Evolutionary conservation across 1,140 invertebrate genomes (phyloP), one percentile per base, ranked within the genome.

Genomic region (Diuraphis noxia): DNA sequence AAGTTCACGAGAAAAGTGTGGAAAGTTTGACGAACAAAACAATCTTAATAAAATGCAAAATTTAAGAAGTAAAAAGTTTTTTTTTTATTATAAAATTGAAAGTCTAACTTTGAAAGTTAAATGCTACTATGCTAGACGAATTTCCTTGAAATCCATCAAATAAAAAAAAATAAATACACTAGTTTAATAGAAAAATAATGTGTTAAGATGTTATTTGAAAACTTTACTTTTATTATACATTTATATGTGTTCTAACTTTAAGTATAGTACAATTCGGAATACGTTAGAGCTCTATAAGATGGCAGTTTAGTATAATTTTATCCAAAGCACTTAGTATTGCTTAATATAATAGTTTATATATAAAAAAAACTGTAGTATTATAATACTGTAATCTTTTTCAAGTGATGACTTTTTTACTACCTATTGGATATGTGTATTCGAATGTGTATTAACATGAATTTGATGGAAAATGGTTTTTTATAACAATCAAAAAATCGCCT

Each of bases 1-100:
- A 85, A 85, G 30, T 85, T 85, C 41, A 43, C 82, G 41, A 43
- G 30, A 43, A 85, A 85, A 85, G 40, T 43, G 23, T 41, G 41
- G 41, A 85, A 85, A 85, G 82, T 85, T 72, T 85, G 82, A 46
- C 82, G 40, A 43, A 85, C 82, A 85, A 85, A 85, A 43, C 82
- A 85, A 85, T 85, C 82, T 85, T 85, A 85, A 85, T 85, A 85
- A 85, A 85, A 85, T 85, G 41, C 41, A 43, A 85, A 85, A 85
- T 43, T 30, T 43, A 43, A 85, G 81, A 30, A 41, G 36, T 85
- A 85, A 85, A 72, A 85, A 46, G 82, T 85, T 43, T 84, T 82
- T 82, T 82, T 84, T 43, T n/a, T 43, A 84, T 41, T 46, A 85
- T 34, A 85, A 85, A 46, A 85, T 85, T 46, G 82, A 85, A n/a